These are phyloP conservation scores for Hemicrepidius hirtus DNA, from an alignment of 2,888 invertebrate species.

Conservation along the genomic window DNA sequence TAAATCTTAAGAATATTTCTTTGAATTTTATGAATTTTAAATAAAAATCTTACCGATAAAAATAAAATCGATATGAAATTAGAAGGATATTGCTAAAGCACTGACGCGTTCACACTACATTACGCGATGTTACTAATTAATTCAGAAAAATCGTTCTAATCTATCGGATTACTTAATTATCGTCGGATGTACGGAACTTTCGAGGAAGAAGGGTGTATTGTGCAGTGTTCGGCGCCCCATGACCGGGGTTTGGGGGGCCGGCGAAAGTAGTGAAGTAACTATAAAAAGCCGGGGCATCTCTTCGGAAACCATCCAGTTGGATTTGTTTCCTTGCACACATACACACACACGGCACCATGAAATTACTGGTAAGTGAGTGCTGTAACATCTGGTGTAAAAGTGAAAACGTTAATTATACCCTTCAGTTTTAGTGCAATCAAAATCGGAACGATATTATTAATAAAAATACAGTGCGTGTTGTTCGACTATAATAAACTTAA, in stretches of 20 bases:
- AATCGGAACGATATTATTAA: not conserved
- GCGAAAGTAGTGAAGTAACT: constrained; percentile 67
- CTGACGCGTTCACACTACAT: not conserved
- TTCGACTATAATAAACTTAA: constrained; percentile 3
- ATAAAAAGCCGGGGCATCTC: constrained; percentile 65
- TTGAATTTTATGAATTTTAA: too few relatives aligned
- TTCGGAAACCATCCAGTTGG: constrained; percentile 65
- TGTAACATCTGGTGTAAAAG: constrained; percentile 44
- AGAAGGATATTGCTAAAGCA: constrained; percentile 6
- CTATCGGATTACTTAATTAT: constrained; percentile 59
- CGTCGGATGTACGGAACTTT: constrained; percentile 61
- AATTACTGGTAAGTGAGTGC: constrained; percentile 69
- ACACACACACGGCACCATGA: constrained; percentile 64
- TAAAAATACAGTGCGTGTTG: constrained; percentile 8
- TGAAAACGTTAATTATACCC: constrained; percentile 30
- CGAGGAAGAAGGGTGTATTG: constrained; percentile 63
- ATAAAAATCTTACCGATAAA: constrained; percentile 6
- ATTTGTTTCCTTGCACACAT: constrained; percentile 56
- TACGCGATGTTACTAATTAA: constrained; percentile 30
- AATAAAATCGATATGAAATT: not conserved
- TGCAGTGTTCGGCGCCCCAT: constrained; percentile 57
- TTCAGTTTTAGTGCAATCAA: constrained; percentile 9
- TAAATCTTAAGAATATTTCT: too few relatives aligned
- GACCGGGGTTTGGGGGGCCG: constrained; percentile 58
- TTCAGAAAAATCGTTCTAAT: constrained; percentile 30